A percentile compares a stretch with the other conserved stretches of the same genome.
These are phyloP conservation scores for Neomonachus schauinslandi DNA, from an alignment of 2,113 vertebrate species.

Conservation along the genomic window DNA sequence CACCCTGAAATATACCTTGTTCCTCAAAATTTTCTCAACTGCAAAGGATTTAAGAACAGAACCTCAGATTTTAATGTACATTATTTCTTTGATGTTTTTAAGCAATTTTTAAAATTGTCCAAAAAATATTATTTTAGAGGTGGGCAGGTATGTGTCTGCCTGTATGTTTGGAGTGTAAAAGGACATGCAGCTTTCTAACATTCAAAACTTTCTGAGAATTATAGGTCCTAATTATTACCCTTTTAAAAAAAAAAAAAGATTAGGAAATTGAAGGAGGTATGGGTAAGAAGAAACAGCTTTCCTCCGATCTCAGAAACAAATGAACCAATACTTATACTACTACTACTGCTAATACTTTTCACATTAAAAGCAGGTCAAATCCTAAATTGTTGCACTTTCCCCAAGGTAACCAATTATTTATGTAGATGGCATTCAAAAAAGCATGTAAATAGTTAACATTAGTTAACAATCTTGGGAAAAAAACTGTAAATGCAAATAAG, in stretches of 20 bases:
- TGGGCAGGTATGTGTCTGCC: not conserved
- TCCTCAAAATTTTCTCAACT: not conserved
- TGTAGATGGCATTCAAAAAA: not conserved
- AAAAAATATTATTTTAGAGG: not conserved
- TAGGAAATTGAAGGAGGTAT: not conserved
- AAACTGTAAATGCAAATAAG: slow-evolving; percentile 3
- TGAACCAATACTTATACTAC: not conserved
- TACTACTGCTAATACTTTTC: not conserved
- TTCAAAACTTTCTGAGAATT: not conserved
- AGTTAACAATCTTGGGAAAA: not conserved
- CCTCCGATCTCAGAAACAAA: not conserved
- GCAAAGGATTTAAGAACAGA: not conserved
- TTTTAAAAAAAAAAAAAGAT: not conserved
- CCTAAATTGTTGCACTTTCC: not conserved
- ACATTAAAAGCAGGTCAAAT: slow-evolving; percentile 23
- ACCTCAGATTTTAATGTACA: not conserved
- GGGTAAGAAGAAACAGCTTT: not conserved
- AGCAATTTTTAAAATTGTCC: not conserved
- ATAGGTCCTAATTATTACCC: not conserved
- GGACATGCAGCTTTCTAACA: not conserved
- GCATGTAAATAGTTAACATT: not conserved
- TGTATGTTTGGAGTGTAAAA: not conserved
- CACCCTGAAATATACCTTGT: not conserved
- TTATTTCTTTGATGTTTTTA: not conserved
- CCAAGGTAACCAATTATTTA: not conserved